Base-by-base conservation (phyloP, 2,888 invertebrate species). In the Drosophila monieri region DNA sequence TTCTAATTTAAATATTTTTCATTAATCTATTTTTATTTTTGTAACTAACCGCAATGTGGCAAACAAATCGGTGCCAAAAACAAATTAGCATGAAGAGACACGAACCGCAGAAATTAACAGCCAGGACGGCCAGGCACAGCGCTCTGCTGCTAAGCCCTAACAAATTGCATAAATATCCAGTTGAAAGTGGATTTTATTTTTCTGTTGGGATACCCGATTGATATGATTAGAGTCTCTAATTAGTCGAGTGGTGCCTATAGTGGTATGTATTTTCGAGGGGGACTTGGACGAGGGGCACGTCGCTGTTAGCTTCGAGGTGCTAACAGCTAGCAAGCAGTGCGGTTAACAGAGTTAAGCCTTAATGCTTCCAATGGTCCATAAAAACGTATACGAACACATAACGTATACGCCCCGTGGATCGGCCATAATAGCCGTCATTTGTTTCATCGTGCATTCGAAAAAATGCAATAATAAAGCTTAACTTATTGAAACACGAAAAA, bases 161-260 rank as follows among this genome's bases (percentile, higher is more conserved):
- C 23, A 61, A 27, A 21, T 56, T 64, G 25, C 64, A 48, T 43
- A 56, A 56, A 67, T 48, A 57, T 54, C 41, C 54, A 56, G 72
- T 43, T 71, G 3, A 4, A n/a, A 27, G n/a, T 32, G 51, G 71
- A 30, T 54, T 46, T 14, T 8, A 3, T 15, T 55, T 62, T 37
- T 46, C 25, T 39, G 14, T 54, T 55, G 14, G 43, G 27, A 54
- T 37, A 35, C 23, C n/a, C 27, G 15, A 18, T 52, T 43, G 35
- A 48, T 67, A 35, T 46, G 35, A 52, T 69, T 60, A 18, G 15
- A 12, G n/a, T 21, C 68, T 37, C 25, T 68, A 60, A 68, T 68
- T 51, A 9, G 6, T 25, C 15, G 43, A 41, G 30, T 21, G 43
- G 6, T 30, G 27, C 18, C 25, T 15, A 9, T 4, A 4, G 18